Percentiles rank a stretch among this genome's conserved stretches.
Conservation (phyloP, 2,888 invertebrate genomes). For the Drosophila paranaensis region DNA sequence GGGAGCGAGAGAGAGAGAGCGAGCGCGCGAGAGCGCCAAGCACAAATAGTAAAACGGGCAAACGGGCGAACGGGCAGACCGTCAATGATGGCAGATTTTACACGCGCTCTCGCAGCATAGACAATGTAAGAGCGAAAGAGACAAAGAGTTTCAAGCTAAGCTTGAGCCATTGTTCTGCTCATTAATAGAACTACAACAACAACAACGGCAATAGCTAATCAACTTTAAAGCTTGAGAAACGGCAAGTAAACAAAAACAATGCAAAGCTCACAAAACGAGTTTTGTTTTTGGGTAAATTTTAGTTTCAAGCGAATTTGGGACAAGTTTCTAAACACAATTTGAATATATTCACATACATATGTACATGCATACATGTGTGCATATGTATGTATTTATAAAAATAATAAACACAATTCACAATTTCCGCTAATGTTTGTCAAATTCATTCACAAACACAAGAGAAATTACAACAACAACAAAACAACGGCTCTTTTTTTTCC, state of each 20-base stretch:
- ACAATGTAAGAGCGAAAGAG: not conserved
- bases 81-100: conserved; percentile 16
- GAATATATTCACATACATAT: not conserved
- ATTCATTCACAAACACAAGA: conserved; percentile 46
- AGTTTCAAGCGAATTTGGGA: conserved; percentile 29
- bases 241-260: conserved; percentile 24
- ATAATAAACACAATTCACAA: not conserved
- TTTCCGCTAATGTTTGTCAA: conserved; percentile 19
- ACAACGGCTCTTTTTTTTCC: not conserved
- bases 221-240: conserved; percentile 38
- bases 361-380: not conserved
- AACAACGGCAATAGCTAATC: conserved; percentile 16
- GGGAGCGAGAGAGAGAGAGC: not conserved
- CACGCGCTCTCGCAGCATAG: conserved; percentile 4
- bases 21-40: not conserved
- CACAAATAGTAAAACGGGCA: conserved; percentile 1
- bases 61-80: not conserved
- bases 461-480: conserved; percentile 27
- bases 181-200: conserved; percentile 35
- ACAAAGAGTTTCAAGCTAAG: conserved; percentile 13
- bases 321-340: conserved; percentile 44
- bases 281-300: conserved; percentile 26
- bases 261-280: conserved; percentile 53
- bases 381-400: not conserved
- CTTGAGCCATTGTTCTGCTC: conserved; percentile 51